Evolutionary conservation across 2,888 invertebrate genomes (phyloP).

Genomic region (Periphyllus acericola): DNA sequence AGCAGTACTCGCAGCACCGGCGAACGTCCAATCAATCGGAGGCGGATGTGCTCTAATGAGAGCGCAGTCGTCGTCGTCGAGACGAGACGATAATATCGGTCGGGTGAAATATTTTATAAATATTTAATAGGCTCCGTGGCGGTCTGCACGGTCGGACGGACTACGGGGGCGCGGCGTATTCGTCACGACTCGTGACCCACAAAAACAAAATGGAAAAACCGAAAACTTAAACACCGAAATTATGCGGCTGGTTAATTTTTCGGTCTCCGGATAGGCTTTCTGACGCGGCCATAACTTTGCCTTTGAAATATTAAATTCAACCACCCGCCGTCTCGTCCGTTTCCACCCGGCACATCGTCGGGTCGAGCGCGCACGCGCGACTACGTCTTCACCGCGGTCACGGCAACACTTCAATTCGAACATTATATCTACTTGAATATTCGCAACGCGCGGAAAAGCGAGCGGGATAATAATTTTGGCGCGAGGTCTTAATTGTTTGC

Average conservation of each 20-base stretch:
- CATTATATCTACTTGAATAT: constrained; percentile 27
- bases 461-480: constrained; percentile 18
- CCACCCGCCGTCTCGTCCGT: neutral
- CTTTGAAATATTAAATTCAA: constrained; percentile 25
- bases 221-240: neutral
- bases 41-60: neutral
- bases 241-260: neutral
- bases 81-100: neutral
- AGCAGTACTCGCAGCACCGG: neutral
- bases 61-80: neutral
- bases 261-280: neutral
- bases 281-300: neutral
- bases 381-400: too few species aligned
- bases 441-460: neutral
- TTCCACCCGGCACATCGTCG: too few species aligned
- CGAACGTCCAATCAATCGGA: too few species aligned
- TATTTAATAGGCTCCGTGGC: neutral
- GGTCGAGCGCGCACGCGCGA: too few species aligned
- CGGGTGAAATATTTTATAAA: neutral
- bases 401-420: constrained; percentile 7
- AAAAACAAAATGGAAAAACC: neutral
- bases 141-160: neutral
- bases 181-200: neutral
- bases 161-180: neutral
- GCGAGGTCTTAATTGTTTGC: constrained; percentile 19